Base-by-base conservation (phyloP, 2,888 invertebrate species). In the Drosophila tanythrix region DNA sequence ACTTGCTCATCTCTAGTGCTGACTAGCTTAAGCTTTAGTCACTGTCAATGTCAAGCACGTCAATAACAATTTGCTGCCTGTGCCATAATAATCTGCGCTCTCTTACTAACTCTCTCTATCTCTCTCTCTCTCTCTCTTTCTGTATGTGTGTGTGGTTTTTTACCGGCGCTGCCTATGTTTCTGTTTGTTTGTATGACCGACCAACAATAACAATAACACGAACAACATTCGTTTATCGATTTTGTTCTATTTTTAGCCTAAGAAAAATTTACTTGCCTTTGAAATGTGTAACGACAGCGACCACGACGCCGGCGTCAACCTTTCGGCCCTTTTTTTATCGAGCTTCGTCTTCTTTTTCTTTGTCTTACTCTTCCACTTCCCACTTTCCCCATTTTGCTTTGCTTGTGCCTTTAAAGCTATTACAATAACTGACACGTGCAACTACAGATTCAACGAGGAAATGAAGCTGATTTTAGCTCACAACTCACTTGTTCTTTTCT, bases 161-260 rank as follows among this genome's bases (percentile, higher is more conserved):
- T 59, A 50, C 76, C 70, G 76, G 76, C 48, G 64, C 74, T 70
- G 71, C 71, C 64, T 70, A 25, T 48, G 66, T 70, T 69, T 82
- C 71, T 71, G 76, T 89, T 87, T 89, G 80, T 78, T 81, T 81
- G 74, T 59, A 69, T 63, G 66, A 59, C 31, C 56, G 21, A 61
- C 35, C 51, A 76, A 71, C 63, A 70, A 78, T 21, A 65, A 69
- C 56, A 72, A 56, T 55, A 57, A 71, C 65, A 79, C 73, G 70
- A 76, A 72, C 64, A 89, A 91, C 91, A 86, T 87, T 91, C 89
- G 88, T 88, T 92, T 92, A 92, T 92, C 89, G 91, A 92, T 92
- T 92, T 91, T 92, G 72, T 79, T 79, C 85, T 92, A 92, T 92
- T 92, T 92, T 90, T 92, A 92, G 92, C 83, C 74, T 65, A 79